Base-by-base conservation (phyloP, 1,140 invertebrate species). In the Drosophila arawakana region DNA sequence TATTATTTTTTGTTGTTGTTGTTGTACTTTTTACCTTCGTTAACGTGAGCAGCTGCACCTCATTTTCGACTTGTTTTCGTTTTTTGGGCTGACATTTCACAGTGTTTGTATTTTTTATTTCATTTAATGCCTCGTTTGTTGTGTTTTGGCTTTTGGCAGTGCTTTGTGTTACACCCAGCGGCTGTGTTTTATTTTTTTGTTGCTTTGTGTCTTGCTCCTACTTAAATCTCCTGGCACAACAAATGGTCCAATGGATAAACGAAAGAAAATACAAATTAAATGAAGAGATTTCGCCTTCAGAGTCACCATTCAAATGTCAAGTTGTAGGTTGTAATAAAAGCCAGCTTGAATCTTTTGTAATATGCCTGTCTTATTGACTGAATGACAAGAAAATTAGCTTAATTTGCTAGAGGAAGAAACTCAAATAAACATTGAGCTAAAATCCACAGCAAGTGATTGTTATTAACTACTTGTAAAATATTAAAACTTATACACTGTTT, bases 191-290 rank as follows among this genome's bases (percentile, higher is more conserved):
- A 25, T 11, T 18, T 18, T 58, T 58, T 43, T 5, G 15, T 15
- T 25, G 15, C 18, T 21, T 21, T 21, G 18, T 21, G 18, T 21
- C 18, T 30, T 30, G 6, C 25, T 30, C 25, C 25, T 30, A 46
- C 21, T 43, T 13, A 65, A 66, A 67, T 67, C 65, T 69, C 59
- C 62, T 62, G 8, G 13, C 52, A 70, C 37, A 70, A 63, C 57
- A 60, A 73, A 57, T 61, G 65, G 58, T 21, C 65, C 58, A 58
- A 49, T 46, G 50, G 72, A 61, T 70, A 74, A 74, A 57, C 49
- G 65, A 46, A 73, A 68, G 66, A 54, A 62, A 69, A 61, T 58
- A 69, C 65, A 61, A 70, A 75, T 70, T 69, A 69, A 75, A 70
- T 74, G 39, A 73, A 67, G 37, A 73, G 55, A 59, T 67, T 73